Evolutionary conservation across 2,888 invertebrate species (phyloP), one percentile per base, ranked within the genome.

Genomic region (Rutpela maculata): DNA sequence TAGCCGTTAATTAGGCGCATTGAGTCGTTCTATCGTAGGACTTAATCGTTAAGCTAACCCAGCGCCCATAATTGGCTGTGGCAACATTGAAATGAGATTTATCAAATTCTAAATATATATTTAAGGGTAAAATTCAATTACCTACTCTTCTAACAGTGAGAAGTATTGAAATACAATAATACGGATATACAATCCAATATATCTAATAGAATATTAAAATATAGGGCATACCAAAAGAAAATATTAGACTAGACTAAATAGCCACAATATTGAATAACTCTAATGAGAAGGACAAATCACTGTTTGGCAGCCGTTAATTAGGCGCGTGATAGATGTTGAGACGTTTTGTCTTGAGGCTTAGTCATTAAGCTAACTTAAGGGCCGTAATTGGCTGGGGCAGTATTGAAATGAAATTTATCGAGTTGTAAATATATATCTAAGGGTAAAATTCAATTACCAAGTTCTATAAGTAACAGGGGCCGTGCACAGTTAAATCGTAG

Each of bases 391-490:
- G 75, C 77, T 57, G 78, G 70, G 73, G 80, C 80, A 80, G 81
- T 85, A 88, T 86, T 86, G 87, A 86, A 87, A 87, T 87, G 83
- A 85, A 88, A 88, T 89, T 88, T 88, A 88, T 88, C 86, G 87
- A 84, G 85, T 86, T 86, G 86, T 87, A 86, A 87, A 88, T 88
- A 88, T 86, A 87, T 88, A 87, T 87, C 84, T 84, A 86, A 83
- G 87, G 88, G 88, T 86, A 86, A 87, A 89, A 90, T 89, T 89
- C 89, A 90, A 90, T 90, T 90, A 89, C 87, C 86, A 85, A 87
- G 84, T 87, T 87, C 87, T 87, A 88, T 88, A 87, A 88, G 88
- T 88, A 88, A 84, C 81, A 82, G 86, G 85, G 87, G 84, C 82
- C 83, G 84, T 80, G 80, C 80, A 81, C 87, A 87, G 87, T 87